A percentile compares a stretch with the other conserved stretches of the same genome.
Evolutionary conservation across 2,888 invertebrate species (phyloP).

Genomic region (Pristionchus mayeri): DNA sequence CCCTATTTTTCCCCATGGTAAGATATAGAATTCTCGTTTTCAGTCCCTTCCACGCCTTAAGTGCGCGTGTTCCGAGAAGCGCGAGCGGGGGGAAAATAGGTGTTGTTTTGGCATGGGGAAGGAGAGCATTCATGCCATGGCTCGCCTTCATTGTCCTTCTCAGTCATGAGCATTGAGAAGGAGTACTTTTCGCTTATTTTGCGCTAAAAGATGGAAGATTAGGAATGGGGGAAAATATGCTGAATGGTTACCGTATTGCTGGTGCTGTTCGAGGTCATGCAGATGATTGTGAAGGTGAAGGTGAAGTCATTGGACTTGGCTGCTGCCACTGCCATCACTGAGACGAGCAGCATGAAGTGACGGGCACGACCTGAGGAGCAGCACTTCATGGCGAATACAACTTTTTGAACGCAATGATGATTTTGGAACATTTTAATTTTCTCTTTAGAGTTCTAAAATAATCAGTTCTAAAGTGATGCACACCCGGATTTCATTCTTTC

Average conservation of each 20-base stretch:
- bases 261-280: slow-evolving; percentile 63
- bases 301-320: slow-evolving; percentile 64
- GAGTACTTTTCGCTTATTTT: neutral
- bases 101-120: too few relatives aligned
- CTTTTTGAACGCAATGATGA: too few relatives aligned
- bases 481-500: too few relatives aligned
- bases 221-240: neutral
- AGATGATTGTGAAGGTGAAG: slow-evolving; percentile 65
- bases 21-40: too few relatives aligned
- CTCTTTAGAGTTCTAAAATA: too few relatives aligned
- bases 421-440: too few relatives aligned
- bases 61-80: too few relatives aligned
- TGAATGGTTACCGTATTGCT: slow-evolving; percentile 48
- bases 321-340: slow-evolving; percentile 59
- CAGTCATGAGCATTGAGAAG: neutral
- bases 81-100: too few relatives aligned
- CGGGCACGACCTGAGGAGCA: slow-evolving; percentile 48
- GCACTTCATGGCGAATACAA: too few relatives aligned
- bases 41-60: too few relatives aligned
- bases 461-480: too few relatives aligned
- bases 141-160: neutral
- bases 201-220: neutral
- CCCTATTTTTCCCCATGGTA: too few relatives aligned
- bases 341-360: slow-evolving; percentile 57
- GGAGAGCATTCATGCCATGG: neutral